Evolutionary conservation across 2,888 invertebrate species (phyloP), one percentile per base, ranked within the genome.

Genomic region (Lithosia quadra): DNA sequence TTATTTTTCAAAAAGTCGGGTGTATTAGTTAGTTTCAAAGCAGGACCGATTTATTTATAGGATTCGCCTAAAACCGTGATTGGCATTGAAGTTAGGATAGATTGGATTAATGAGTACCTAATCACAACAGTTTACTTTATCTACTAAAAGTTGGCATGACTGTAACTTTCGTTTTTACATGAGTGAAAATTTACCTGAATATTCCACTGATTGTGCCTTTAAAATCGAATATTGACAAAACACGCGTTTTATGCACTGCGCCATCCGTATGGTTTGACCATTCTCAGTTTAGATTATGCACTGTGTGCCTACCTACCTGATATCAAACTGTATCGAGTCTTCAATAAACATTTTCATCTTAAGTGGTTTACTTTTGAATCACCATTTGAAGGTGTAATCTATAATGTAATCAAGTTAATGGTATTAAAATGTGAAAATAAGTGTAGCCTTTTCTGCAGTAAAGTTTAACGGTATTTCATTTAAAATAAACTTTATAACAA

Each of bases 401-500:
- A 43, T 43, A 43, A 43, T 43, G 18, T 43, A 49, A 49, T 49
- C 49, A 9, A 49, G 57, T 22, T 24, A 21, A 18, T n/a, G n/a
- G 7, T 24, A 13, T 15, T 56, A 56, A 56, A 58, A 58, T 33
- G 18, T n/a, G 18, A 58, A 58, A 33, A 33, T 58, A 34, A 18
- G 18, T 33, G 58, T 28, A 8, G 28, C 57, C 67, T 67, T 63
- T 58, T 24, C n/a, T 36, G 28, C 22, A 21, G 57, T 63, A 21
- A 36, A 28, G 22, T 58, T 56, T 63, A 39, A 59, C n/a, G 15
- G 33, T 36, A 61, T 57, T 15, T 18, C 3, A 36, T 63, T 62
- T 69, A 22, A 63, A 67, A 63, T 72, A 63, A 67, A 57, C 67
- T 70, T 65, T 71, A 10, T 68, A 53, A 55, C 65, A 68, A 63